These are phyloP conservation scores for Adelges cooleyi DNA, from an alignment of 1,140 invertebrate genomes.

Conservation along the genomic window DNA sequence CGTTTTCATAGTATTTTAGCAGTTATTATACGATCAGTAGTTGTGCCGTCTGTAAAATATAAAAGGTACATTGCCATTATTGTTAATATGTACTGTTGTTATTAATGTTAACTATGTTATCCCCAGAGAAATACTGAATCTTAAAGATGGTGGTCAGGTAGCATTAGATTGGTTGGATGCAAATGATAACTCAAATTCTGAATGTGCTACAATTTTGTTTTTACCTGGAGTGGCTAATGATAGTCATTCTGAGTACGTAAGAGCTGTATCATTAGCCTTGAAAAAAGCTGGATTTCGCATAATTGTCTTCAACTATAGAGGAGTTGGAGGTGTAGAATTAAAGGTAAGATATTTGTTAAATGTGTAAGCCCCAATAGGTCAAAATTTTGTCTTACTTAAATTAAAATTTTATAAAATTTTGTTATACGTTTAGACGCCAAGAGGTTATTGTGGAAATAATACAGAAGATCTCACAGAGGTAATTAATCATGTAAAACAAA, in stretches of 20 bases:
- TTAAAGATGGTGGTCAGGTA: constrained; percentile 74
- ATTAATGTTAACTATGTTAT: no score
- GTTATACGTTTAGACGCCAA: constrained; percentile 52
- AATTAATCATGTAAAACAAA: constrained; percentile 53
- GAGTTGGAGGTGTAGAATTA: constrained; percentile 58
- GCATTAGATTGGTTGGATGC: constrained; percentile 61
- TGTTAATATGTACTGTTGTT: neutral
- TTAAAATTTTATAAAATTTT: neutral
- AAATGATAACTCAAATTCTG: constrained; percentile 42
- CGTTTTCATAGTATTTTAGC: constrained; percentile 67
- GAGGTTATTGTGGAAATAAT: constrained; percentile 72
- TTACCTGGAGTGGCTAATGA: constrained; percentile 56
- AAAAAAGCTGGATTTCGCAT: constrained; percentile 51
- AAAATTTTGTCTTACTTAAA: no score
- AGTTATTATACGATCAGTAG: constrained; percentile 50
- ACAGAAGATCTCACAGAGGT: constrained; percentile 68
- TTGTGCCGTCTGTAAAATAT: constrained; percentile 46
- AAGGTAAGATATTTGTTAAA: constrained; percentile 45
- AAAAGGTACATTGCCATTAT: constrained; percentile 41
- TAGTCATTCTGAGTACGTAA: constrained; percentile 71
- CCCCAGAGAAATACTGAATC: constrained; percentile 56
- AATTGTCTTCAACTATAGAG: constrained; percentile 72
- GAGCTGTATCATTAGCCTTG: constrained; percentile 58
- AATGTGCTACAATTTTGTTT: constrained; percentile 55
- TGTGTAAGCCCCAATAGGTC: no score